Conservation (phyloP, 2,113 vertebrate genomes). For the Cairina moschata region DNA sequence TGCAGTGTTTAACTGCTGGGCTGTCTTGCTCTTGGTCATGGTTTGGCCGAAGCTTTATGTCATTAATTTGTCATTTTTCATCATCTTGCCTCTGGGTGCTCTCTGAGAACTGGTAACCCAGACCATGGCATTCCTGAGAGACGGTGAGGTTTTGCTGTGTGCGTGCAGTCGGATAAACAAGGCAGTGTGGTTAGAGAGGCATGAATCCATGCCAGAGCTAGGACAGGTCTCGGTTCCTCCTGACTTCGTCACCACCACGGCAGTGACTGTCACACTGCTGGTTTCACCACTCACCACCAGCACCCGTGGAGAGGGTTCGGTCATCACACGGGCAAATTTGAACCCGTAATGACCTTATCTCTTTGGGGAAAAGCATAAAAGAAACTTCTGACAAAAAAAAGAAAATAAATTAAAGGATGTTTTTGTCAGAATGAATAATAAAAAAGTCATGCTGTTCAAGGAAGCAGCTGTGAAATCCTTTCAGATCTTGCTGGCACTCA, state of each 20-base stretch:
- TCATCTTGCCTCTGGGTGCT: neutral
- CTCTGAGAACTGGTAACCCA: neutral
- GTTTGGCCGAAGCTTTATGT: neutral
- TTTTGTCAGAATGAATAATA: neutral
- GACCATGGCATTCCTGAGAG: neutral
- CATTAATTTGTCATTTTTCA: neutral
- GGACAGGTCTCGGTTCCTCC: neutral
- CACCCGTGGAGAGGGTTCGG: neutral
- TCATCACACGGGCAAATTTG: neutral
- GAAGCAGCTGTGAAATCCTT: neutral
- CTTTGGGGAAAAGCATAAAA: neutral
- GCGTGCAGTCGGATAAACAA: neutral
- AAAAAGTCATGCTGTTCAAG: neutral
- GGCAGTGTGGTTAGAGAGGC: neutral
- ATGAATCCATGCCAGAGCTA: neutral
- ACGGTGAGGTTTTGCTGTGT: neutral
- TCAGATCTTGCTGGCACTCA: neutral
- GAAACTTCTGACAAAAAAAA: neutral
- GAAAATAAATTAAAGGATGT: neutral
- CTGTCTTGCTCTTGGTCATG: neutral
- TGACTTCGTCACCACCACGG: neutral
- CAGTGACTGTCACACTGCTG: neutral
- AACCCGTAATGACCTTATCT: neutral
- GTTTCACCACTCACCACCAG: neutral
- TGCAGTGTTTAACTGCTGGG: too few species aligned